Percentiles rank a stretch among this genome's conserved stretches.
Conservation (phyloP, 1,140 invertebrate genomes). For the Geopemphigus sp. region DNA sequence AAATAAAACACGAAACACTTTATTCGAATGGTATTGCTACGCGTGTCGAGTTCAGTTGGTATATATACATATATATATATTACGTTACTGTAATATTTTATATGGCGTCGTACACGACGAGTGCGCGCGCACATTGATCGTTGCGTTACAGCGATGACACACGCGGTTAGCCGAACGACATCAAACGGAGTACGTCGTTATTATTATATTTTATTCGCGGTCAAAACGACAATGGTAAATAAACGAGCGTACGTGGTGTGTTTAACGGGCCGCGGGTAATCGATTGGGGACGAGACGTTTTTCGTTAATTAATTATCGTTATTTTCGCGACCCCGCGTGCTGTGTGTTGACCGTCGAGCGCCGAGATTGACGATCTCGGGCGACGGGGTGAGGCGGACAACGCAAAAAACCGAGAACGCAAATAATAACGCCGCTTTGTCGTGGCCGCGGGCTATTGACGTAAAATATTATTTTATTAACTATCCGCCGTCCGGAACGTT, state of each 20-base stretch:
- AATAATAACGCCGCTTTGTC: constrained; percentile 28
- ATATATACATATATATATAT: too few species aligned
- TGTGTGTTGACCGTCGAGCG: too few species aligned
- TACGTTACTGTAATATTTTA: too few species aligned
- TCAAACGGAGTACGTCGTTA: too few species aligned
- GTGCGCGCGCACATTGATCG: not conserved
- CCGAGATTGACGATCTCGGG: not conserved
- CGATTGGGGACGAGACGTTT: constrained; percentile 29
- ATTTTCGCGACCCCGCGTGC: not conserved
- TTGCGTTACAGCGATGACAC: not conserved
- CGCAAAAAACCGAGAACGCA: constrained; percentile 31
- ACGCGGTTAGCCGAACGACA: not conserved
- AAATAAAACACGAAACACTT: too few species aligned
- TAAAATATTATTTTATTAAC: not conserved
- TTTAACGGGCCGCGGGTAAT: constrained; percentile 14
- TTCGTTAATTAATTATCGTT: constrained; percentile 18
- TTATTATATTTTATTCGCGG: not conserved
- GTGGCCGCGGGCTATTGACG: constrained; percentile 23
- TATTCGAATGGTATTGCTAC: too few species aligned
- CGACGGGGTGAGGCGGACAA: constrained; percentile 14
- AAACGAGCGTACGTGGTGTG: not conserved
- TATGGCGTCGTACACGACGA: not conserved
- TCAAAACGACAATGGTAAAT: constrained; percentile 12
- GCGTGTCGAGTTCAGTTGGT: too few species aligned
- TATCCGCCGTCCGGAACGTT: not conserved